Conservation (phyloP, 23 tunicate genomes). For the Halocynthia aurantium region DNA sequence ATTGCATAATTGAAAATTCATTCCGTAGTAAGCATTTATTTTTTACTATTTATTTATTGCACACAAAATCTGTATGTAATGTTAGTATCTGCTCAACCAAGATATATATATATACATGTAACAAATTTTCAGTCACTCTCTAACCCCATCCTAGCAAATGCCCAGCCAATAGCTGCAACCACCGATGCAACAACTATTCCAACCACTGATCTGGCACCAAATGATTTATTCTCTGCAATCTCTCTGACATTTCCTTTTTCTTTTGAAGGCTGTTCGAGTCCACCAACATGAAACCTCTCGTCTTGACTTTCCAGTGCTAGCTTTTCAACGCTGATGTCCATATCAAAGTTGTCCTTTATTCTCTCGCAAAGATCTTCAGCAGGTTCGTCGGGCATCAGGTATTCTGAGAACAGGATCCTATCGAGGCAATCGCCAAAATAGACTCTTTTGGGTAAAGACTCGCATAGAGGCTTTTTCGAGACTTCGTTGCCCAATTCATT, state of each 20-base stretch:
- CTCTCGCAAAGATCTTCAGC: not conserved
- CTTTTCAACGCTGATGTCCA: not conserved
- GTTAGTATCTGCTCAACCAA: not conserved
- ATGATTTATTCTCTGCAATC: too few relatives aligned
- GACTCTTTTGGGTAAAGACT: slow-evolving; percentile 2
- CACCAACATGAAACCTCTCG: not conserved
- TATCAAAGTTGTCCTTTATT: not conserved
- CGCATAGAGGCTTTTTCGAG: too few relatives aligned
- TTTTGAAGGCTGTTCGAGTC: slow-evolving; percentile 7
- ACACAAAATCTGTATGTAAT: not conserved
- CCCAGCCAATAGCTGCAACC: not conserved
- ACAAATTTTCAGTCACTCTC: not conserved
- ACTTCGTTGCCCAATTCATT: not conserved
- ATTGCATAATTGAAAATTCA: too few relatives aligned
- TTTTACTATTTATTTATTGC: too few relatives aligned
- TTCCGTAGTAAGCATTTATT: too few relatives aligned
- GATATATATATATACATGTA: not conserved
- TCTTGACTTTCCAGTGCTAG: not conserved
- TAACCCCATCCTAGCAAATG: not conserved
- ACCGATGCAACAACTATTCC: not conserved
- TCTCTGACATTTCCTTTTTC: slow-evolving; percentile 26
- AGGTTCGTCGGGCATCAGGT: not conserved
- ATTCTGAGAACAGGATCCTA: not conserved
- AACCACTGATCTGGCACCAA: too few relatives aligned
- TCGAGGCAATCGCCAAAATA: not conserved